phyloP scores from a whole-genome alignment of 2,797 vertebrate species.

The Rhinogobio ventralis region DNA sequence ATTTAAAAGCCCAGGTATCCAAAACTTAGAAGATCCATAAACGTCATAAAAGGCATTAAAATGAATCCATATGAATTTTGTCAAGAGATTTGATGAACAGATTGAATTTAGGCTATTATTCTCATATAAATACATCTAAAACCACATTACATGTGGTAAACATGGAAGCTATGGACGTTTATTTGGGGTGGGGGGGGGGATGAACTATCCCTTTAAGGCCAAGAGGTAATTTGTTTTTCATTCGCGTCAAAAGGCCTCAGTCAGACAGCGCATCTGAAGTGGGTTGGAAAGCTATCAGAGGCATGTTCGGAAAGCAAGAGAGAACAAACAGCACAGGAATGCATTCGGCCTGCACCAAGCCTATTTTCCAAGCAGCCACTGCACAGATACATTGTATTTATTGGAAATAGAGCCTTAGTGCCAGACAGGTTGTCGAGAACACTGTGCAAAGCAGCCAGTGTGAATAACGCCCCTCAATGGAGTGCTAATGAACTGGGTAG shows the following conservation, averaged over 20 bases:
- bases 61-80: neutral
- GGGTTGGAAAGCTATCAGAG: constrained; percentile 58
- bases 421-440: constrained; percentile 58
- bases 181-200: neutral
- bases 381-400: constrained; percentile 34
- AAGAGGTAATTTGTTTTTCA: constrained; percentile 9
- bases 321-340: constrained; percentile 65
- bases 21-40: neutral
- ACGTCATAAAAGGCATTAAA: neutral
- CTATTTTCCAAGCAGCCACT: constrained; percentile 55
- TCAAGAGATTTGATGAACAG: neutral
- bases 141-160: neutral
- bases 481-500: constrained; percentile 25
- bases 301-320: constrained; percentile 52
- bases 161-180: neutral
- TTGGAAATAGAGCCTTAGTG: constrained; percentile 58
- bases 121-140: neutral
- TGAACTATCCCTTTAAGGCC: neutral
- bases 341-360: constrained; percentile 59
- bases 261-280: constrained; percentile 67
- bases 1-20: neutral
- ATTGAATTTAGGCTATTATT: neutral
- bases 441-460: constrained; percentile 54
- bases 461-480: constrained; percentile 60
- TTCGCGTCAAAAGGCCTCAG: constrained; percentile 37